These are phyloP conservation scores for Oncorhynchus keta DNA, from an alignment of 2,113 vertebrate species.

Conservation along the genomic window DNA sequence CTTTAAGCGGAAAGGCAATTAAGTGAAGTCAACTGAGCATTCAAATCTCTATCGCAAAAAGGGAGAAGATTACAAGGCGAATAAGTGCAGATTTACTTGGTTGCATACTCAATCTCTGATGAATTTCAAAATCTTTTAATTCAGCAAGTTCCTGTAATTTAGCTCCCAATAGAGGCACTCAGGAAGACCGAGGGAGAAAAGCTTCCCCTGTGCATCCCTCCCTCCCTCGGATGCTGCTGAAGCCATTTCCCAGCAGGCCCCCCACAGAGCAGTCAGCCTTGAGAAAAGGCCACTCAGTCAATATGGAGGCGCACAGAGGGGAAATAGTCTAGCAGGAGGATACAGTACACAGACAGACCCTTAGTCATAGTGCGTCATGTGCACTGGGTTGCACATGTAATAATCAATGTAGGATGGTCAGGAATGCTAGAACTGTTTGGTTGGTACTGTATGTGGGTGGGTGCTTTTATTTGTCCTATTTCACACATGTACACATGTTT, in stretches of 20 bases:
- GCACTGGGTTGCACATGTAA: too few relatives aligned
- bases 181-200: constrained; percentile 62
- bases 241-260: constrained; percentile 34
- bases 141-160: constrained; percentile 77
- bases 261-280: constrained; percentile 36
- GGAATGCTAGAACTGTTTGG: too few relatives aligned
- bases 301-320: not conserved
- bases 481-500: too few relatives aligned
- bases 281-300: constrained; percentile 47
- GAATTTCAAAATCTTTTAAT: constrained; percentile 72
- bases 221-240: not conserved
- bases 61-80: constrained; percentile 69
- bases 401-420: too few relatives aligned
- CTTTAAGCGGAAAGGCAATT: constrained; percentile 79
- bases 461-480: not conserved
- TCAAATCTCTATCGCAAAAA: constrained; percentile 74
- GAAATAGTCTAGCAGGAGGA: constrained; percentile 22
- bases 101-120: constrained; percentile 67
- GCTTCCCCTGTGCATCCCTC: constrained; percentile 49
- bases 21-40: constrained; percentile 78
- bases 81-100: constrained; percentile 74
- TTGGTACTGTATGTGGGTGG: too few relatives aligned
- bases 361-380: constrained; percentile 7
- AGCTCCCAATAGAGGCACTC: constrained; percentile 67
- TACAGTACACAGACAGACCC: constrained; percentile 10